Evolutionary conservation across 2,888 invertebrate genomes (phyloP).

Genomic region (Linyphia triangularis): DNA sequence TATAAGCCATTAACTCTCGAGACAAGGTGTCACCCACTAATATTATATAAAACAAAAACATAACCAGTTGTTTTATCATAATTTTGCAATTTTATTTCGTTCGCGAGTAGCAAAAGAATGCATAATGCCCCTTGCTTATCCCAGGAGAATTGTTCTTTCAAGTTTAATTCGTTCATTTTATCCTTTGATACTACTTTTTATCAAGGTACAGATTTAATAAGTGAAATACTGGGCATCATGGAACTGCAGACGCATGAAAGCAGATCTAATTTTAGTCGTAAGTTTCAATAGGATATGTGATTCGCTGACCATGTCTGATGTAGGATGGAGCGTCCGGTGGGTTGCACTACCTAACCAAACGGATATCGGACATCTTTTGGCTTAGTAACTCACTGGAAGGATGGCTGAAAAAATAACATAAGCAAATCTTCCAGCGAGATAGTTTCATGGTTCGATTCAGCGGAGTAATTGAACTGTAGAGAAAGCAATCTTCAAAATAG

Average conservation of each 20-base stretch:
- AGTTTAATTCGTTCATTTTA: too few species aligned
- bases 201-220: too few species aligned
- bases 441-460: constrained; percentile 7
- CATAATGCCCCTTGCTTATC: too few species aligned
- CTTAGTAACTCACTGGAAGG: constrained; percentile 33
- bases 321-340: constrained; percentile 15
- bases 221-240: too few species aligned
- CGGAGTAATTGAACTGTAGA: constrained; percentile 3
- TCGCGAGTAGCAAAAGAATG: too few species aligned
- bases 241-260: constrained; percentile 14
- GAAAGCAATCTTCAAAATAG: neutral
- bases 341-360: neutral
- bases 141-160: too few species aligned
- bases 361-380: constrained; percentile 49
- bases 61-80: too few species aligned
- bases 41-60: too few species aligned
- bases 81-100: too few species aligned
- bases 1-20: too few species aligned
- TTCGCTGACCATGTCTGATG: constrained; percentile 38
- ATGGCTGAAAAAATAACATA: constrained; percentile 25
- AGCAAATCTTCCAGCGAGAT: constrained; percentile 44
- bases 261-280: constrained; percentile 44
- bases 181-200: too few species aligned
- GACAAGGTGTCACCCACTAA: too few species aligned
- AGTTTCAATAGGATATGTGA: constrained; percentile 62